These are phyloP conservation scores for Ceraclea dissimilis DNA, from an alignment of 2,888 invertebrate genomes.

Conservation along the genomic window DNA sequence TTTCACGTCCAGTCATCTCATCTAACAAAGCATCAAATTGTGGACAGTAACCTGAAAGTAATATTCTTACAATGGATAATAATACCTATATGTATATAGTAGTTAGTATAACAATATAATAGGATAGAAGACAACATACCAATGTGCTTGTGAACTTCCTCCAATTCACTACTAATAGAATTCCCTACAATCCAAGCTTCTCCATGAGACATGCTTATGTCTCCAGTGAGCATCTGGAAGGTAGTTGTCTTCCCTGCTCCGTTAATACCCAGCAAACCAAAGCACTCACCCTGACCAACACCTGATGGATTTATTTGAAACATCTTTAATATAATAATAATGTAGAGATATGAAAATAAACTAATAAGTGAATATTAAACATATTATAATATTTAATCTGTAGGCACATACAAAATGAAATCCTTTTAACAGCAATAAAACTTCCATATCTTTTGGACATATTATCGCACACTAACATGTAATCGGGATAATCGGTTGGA, in stretches of 20 bases:
- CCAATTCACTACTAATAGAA: constrained; percentile 46
- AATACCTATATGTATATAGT: no score
- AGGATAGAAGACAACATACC: no score
- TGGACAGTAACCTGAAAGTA: constrained; percentile 58
- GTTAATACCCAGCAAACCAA: constrained; percentile 76
- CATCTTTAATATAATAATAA: background rate
- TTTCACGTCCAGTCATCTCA: constrained; percentile 66
- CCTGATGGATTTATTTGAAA: constrained; percentile 36
- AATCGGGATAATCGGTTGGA: constrained; percentile 32
- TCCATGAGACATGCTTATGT: constrained; percentile 62
- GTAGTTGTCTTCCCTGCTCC: constrained; percentile 86
- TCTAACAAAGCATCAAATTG: constrained; percentile 67
- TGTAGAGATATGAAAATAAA: no score
- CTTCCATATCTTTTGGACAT: constrained; percentile 70
- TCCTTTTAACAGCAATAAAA: constrained; percentile 71
- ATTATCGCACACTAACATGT: constrained; percentile 53
- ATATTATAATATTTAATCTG: no score
- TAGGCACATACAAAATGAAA: constrained; percentile 45
- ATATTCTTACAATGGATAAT: no score
- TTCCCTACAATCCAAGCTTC: constrained; percentile 59
- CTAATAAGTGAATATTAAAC: no score
- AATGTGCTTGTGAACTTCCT: constrained; percentile 52
- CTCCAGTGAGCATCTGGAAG: constrained; percentile 86
- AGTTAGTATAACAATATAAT: no score
- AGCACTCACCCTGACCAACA: constrained; percentile 67